Conservation (phyloP, 2,797 vertebrate species). For the Oceanodroma leucorhoa region DNA sequence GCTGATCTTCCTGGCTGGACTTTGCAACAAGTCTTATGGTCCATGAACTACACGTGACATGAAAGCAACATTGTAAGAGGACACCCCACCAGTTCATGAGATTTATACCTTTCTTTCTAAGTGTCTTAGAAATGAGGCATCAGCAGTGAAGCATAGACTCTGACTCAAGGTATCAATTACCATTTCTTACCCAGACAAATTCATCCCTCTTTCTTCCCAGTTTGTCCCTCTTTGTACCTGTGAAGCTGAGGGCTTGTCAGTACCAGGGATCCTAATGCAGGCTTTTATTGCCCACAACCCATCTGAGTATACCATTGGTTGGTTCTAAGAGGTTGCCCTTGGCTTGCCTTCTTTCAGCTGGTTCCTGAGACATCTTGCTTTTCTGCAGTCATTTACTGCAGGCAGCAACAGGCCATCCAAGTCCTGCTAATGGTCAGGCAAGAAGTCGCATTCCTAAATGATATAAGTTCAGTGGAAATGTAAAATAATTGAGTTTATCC, state of each 20-base stretch:
- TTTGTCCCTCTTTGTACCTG: neutral
- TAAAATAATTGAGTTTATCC: conserved; percentile 46
- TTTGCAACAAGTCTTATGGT: neutral
- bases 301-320: neutral
- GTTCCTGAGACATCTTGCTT: neutral
- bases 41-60: no score
- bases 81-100: neutral
- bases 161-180: neutral
- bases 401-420: neutral
- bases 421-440: neutral
- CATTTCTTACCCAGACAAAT: neutral
- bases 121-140: neutral
- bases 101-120: neutral
- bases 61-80: neutral
- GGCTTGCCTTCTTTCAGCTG: neutral
- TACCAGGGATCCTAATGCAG: neutral
- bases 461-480: neutral
- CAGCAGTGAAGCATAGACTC: neutral
- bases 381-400: neutral
- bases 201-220: neutral
- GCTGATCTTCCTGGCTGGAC: neutral
- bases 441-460: neutral
- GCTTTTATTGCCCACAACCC: neutral
- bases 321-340: neutral
- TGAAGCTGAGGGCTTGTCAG: neutral